Conservation (phyloP, 2,113 vertebrate species). For the Leucosticte australis region DNA sequence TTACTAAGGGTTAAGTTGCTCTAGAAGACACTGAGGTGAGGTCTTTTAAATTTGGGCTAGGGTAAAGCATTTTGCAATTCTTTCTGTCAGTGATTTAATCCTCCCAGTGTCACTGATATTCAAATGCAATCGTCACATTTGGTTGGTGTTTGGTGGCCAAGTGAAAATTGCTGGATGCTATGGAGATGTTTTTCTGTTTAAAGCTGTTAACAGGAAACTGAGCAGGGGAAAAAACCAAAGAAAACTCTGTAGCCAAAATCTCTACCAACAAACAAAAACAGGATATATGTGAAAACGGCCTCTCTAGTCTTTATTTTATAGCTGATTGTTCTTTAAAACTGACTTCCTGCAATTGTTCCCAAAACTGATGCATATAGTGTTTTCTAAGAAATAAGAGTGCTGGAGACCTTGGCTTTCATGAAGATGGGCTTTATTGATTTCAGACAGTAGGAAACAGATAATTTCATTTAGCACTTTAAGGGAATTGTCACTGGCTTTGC, state of each 20-base stretch:
- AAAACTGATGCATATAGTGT: neutral
- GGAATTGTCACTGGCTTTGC: neutral
- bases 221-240: neutral
- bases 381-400: neutral
- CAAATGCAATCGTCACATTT: neutral
- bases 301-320: neutral
- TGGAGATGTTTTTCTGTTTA: neutral
- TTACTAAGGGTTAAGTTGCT: neutral
- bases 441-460: neutral
- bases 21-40: neutral
- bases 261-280: neutral
- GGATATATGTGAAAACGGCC: neutral
- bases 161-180: neutral
- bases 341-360: conserved; percentile 41
- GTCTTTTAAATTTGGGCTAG: neutral
- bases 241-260: neutral
- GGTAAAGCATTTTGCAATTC: neutral
- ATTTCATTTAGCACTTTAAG: neutral
- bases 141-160: neutral
- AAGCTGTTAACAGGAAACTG: neutral
- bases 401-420: neutral
- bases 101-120: neutral
- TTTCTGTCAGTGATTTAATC: neutral
- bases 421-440: neutral
- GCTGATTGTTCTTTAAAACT: neutral